Percentiles rank a stretch among this genome's conserved stretches.
These are phyloP conservation scores for Ursus arctos DNA, from an alignment of 2,113 vertebrate genomes.

Conservation along the genomic window DNA sequence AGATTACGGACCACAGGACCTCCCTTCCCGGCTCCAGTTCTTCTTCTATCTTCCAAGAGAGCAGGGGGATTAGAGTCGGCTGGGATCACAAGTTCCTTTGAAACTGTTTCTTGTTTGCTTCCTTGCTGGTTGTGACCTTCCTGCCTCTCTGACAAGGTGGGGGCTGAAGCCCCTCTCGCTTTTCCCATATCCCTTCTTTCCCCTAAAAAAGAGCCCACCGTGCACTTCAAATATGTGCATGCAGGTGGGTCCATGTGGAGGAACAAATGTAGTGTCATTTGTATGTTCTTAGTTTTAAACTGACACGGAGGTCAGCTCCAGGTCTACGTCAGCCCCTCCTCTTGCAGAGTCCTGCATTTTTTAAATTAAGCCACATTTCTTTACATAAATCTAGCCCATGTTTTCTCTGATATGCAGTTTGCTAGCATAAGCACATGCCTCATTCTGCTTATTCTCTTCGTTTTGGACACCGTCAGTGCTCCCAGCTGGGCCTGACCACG, in stretches of 20 bases:
- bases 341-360: rapidly evolving
- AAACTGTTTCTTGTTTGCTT: rapidly evolving
- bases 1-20: background rate
- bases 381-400: too few relatives aligned
- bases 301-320: rapidly evolving
- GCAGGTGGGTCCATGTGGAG: rapidly evolving
- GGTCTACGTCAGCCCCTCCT: rapidly evolving
- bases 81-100: background rate
- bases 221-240: rapidly evolving
- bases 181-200: background rate
- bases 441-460: background rate
- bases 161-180: background rate
- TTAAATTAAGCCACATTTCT: background rate
- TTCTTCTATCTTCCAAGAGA: background rate
- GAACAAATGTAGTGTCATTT: rapidly evolving
- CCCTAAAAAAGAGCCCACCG: background rate
- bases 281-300: background rate
- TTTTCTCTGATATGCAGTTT: rapidly evolving
- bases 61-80: background rate
- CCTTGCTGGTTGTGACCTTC: rapidly evolving
- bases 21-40: rapidly evolving
- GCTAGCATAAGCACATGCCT: background rate
- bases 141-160: rapidly evolving
- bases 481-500: background rate
- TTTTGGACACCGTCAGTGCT: background rate